These are phyloP conservation scores for Gonatopus flavifemur DNA, from an alignment of 1,140 invertebrate genomes.

Conservation along the genomic window DNA sequence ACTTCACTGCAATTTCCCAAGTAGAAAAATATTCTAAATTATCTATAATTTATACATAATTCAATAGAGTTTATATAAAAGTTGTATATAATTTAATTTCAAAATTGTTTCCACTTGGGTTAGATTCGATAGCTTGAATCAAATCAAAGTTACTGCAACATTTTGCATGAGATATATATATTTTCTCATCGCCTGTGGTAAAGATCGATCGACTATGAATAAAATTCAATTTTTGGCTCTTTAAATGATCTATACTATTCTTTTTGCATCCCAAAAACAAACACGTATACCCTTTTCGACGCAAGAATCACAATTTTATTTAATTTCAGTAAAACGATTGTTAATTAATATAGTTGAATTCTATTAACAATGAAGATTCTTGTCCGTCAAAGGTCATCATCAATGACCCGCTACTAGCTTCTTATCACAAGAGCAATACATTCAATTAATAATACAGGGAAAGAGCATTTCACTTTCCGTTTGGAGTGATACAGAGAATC, in stretches of 20 bases:
- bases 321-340: conserved; percentile 7
- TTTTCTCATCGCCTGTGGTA: background rate
- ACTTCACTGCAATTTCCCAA: too few species aligned
- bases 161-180: background rate
- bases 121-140: too few species aligned
- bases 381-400: conserved; percentile 30
- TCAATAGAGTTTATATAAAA: too few species aligned
- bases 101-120: too few species aligned
- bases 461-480: conserved; percentile 7
- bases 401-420: conserved; percentile 27
- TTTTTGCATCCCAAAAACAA: too few species aligned
- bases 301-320: background rate
- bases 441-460: conserved; percentile 26
- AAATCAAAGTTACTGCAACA: too few species aligned
- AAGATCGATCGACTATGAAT: background rate
- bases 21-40: too few species aligned
- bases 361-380: conserved; percentile 18
- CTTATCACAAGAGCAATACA: conserved; percentile 28
- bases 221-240: conserved; percentile 1
- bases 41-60: too few species aligned
- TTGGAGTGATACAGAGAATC: conserved; percentile 15
- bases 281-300: background rate
- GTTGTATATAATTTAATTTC: too few species aligned
- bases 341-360: conserved; percentile 13
- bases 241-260: conserved; percentile 4